Base-by-base conservation (phyloP, 2,797 vertebrate species). In the Rhincodon typus region DNA sequence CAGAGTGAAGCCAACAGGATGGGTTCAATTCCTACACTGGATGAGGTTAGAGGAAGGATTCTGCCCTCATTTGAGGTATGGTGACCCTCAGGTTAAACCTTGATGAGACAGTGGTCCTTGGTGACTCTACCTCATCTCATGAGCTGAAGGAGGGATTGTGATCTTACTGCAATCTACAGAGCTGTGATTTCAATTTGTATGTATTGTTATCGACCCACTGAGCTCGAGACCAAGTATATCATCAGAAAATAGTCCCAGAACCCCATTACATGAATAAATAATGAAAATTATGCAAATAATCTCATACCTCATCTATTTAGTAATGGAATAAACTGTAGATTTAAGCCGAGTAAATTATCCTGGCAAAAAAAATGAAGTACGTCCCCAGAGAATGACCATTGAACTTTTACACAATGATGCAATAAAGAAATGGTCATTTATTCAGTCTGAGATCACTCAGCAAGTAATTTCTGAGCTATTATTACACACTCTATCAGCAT, bases 401-500 rank as follows among this genome's bases (percentile, higher is more conserved):
- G 42, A 66, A 67, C 90, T 38, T 69, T 38, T 38, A 19, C 90
- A 67, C 90, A 93, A 93, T 38, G n/a, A 19, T 23, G 42, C 90
- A 93, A 69, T 42, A 69, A 42, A n/a, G 17, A 38, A 93, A 69
- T 67, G 25, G 34, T 69, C 87, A 90, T 38, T 90, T n/a, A 42
- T 25, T 93, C 57, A 67, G 90, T 69, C 21, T 1, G 1, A n/a
- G 88, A 91, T 23, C 30, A 38, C 57, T 91, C 57, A n/a, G 25
- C n/a, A 93, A 93, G 62, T 66, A 67, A 69, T 67, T 93, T 93
- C 23, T 38, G 15, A 25, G 90, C 90, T 69, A 93, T 42, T 93
- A 67, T 67, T 93, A 25, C 67, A 5, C 62, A 93, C 19, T 38
- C 21, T 67, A 42, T 93, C 62, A n/a, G 19, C 62, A 3, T 69